These are phyloP conservation scores for Myxocyprinus asiaticus DNA, from an alignment of 2,113 vertebrate genomes.

Conservation along the genomic window DNA sequence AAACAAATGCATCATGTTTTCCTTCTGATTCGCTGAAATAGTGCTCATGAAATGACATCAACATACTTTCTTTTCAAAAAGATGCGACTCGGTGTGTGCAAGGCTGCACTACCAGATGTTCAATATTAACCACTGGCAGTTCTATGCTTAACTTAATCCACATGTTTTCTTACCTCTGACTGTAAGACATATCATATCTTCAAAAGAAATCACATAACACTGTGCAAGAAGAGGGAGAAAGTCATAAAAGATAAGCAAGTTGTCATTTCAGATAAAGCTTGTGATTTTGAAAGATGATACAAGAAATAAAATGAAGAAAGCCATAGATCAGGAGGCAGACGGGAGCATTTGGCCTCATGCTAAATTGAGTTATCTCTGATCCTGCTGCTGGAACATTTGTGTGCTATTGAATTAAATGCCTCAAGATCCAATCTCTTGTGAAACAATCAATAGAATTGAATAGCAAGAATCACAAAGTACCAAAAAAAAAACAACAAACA, in stretches of 20 bases:
- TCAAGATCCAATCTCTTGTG: no score
- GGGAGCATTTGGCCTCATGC: slow-evolving; percentile 12
- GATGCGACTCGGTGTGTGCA: not conserved
- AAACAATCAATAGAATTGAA: slow-evolving; percentile 1
- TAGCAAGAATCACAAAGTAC: not conserved
- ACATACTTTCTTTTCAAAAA: no score
- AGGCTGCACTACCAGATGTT: slow-evolving; percentile 13
- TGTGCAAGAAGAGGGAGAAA: not conserved
- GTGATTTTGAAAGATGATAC: not conserved
- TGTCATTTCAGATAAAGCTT: slow-evolving; percentile 34
- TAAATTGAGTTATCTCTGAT: slow-evolving; percentile 41
- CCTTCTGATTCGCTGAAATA: no score
- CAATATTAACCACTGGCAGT: not conserved
- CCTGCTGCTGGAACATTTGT: slow-evolving; percentile 15
- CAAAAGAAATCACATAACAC: not conserved
- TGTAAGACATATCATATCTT: not conserved
- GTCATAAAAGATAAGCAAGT: slow-evolving; percentile 1
- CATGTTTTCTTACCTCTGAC: not conserved
- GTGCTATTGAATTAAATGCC: slow-evolving; percentile 42
- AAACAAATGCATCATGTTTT: no score
- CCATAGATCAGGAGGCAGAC: slow-evolving; percentile 19
- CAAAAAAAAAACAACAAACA: not conserved
- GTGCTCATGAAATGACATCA: no score
- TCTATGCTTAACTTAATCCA: not conserved
- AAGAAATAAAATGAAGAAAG: slow-evolving; percentile 31